Conservation (phyloP, 2,888 invertebrate species). For the Brassicogethes aeneus region DNA sequence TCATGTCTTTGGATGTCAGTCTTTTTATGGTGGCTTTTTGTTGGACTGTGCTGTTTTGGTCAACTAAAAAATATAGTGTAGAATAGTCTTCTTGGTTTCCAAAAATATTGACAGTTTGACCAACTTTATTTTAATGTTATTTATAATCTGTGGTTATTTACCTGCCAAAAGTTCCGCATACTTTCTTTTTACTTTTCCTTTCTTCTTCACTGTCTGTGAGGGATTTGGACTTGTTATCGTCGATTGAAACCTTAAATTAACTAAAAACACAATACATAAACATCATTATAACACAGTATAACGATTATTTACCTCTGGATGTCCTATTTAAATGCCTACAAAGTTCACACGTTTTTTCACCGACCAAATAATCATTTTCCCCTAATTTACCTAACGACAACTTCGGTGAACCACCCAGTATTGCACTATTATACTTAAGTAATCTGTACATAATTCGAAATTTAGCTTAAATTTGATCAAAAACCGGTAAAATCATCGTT, state of each 20-base stretch:
- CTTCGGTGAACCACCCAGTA: constrained; percentile 22
- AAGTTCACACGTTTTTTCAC: constrained; percentile 27
- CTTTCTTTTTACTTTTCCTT: constrained; percentile 30
- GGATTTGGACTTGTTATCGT: constrained; percentile 26
- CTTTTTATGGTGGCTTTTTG: constrained; percentile 59
- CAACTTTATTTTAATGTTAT: too few relatives aligned
- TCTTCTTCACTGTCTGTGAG: constrained; percentile 21
- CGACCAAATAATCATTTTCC: constrained; percentile 18
- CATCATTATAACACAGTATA: constrained; percentile 3
- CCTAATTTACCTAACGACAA: constrained; percentile 24
- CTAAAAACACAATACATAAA: constrained; percentile 17
- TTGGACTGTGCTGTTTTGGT: constrained; percentile 52
- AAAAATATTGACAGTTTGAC: constrained; percentile 5
- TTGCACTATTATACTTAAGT: constrained; percentile 24
- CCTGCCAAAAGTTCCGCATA: constrained; percentile 64
- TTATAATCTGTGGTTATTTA: too few relatives aligned
- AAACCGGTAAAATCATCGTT: neutral
- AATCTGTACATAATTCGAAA: constrained; percentile 21
- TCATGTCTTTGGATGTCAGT: constrained; percentile 56
- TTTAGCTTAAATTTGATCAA: constrained; percentile 1
- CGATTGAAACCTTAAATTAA: constrained; percentile 24
- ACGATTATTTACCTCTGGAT: constrained; percentile 20
- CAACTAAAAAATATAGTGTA: constrained; percentile 50
- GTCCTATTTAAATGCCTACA: constrained; percentile 31
- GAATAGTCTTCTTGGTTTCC: too few relatives aligned